A percentile compares a stretch with the other conserved stretches of the same genome.
Evolutionary conservation across 2,797 vertebrate species (phyloP).

Genomic region (Crossoptilon crossoptilon): DNA sequence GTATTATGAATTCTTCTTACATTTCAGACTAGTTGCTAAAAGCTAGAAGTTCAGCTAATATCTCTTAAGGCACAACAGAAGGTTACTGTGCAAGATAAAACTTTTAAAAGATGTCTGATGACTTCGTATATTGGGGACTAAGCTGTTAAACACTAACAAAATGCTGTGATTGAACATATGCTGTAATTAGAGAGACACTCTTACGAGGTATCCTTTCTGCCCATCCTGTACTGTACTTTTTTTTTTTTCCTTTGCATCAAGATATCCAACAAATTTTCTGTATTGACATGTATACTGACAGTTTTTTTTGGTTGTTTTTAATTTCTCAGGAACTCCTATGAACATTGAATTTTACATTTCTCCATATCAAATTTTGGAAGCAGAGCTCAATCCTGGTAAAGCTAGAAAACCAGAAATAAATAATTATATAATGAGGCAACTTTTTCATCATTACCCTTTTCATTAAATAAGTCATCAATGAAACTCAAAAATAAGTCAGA

Average conservation of each 20-base stretch:
- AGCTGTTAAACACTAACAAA: neutral
- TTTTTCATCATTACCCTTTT: neutral
- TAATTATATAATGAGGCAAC: neutral
- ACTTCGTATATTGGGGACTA: neutral
- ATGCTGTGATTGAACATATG: neutral
- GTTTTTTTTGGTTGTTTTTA: neutral
- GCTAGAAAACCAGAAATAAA: constrained; percentile 9
- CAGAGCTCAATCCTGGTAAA: constrained; percentile 78
- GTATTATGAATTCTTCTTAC: neutral
- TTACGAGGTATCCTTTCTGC: neutral
- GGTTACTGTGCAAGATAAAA: neutral
- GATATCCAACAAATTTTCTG: neutral
- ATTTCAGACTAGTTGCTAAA: neutral
- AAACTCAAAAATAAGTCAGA: neutral
- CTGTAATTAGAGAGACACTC: neutral
- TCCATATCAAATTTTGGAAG: constrained; percentile 74
- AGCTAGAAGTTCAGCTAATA: neutral
- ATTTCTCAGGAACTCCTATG: constrained; percentile 80
- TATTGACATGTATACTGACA: neutral
- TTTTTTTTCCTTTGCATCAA: neutral
- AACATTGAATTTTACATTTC: constrained; percentile 83
- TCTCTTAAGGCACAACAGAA: neutral
- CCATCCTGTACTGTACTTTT: neutral
- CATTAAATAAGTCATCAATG: neutral
- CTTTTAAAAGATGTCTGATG: neutral